phyloP scores from a whole-genome alignment of 1,140 invertebrate genomes.

The Brachionus calyciflorus region DNA sequence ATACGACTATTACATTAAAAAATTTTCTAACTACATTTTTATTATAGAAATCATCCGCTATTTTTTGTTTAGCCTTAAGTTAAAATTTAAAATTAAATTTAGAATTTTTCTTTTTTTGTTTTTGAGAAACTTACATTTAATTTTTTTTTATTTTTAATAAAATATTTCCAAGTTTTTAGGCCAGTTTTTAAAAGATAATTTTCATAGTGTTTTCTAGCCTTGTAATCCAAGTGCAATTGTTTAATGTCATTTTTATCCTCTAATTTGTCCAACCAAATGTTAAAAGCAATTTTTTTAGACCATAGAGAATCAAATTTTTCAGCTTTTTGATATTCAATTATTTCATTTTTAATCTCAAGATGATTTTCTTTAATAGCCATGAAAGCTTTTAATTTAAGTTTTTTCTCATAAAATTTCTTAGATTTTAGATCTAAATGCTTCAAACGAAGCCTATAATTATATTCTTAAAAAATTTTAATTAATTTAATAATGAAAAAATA shows the following conservation, averaged over 20 bases:
- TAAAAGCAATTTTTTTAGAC: slow-evolving; percentile 15
- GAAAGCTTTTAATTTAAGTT: not conserved
- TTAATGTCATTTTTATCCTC: slow-evolving; percentile 42
- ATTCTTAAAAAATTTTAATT: slow-evolving; percentile 26
- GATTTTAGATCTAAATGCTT: not conserved
- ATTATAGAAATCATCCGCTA: not conserved
- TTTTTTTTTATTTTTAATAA: slow-evolving; percentile 19
- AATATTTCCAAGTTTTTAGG: slow-evolving; percentile 1
- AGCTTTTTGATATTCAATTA: not conserved
- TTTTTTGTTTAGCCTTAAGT: slow-evolving; percentile 35
- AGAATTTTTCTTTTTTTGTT: not conserved
- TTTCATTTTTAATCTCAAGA: slow-evolving; percentile 2
- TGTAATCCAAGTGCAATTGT: slow-evolving; percentile 28
- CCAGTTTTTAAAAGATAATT: not conserved
- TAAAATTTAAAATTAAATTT: not conserved
- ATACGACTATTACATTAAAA: not conserved
- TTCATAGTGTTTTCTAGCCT: slow-evolving; percentile 38
- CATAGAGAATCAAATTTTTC: slow-evolving; percentile 28
- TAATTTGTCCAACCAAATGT: slow-evolving; percentile 13
- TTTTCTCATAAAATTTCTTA: slow-evolving; percentile 14
- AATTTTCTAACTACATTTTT: not conserved
- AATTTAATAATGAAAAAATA: not conserved
- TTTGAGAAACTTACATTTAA: slow-evolving; percentile 15
- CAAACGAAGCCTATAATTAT: not conserved
- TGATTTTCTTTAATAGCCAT: slow-evolving; percentile 5